Base-by-base conservation (phyloP, 2,888 invertebrate species). In the Melanargia galathea region DNA sequence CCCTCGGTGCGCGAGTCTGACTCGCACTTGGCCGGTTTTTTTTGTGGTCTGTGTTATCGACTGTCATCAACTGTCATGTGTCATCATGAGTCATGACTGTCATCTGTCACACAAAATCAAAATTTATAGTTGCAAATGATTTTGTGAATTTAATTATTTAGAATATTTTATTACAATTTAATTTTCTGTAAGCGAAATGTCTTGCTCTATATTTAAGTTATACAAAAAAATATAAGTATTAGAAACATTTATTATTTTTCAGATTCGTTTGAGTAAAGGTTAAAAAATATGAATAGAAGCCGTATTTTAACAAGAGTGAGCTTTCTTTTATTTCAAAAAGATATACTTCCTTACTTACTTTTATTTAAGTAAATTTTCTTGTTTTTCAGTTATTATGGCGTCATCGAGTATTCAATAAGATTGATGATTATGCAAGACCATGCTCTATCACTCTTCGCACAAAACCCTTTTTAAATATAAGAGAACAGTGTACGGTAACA, bases 401-500 rank as follows among this genome's bases (percentile, higher is more conserved):
- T 57, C 66, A 66, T 54, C 65, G 65, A 55, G 56, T 60, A 62
- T 64, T 60, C 49, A 65, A 54, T 43, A 65, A 43, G 64, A 67
- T 71, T 67, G 71, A 80, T 67, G 71, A 80, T 72, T 81, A 79
- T 80, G 75, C 75, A 69, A 80, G 73, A 74, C 79, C 80, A 48
- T 73, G 72, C 55, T 38, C 60, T 30, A 64, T 67, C 45, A 60
- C 59, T 49, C 46, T 38, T 13, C 49, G 59, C n/a, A 56, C 62
- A 26, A 65, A 56, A 46, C 48, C 68, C 30, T 30, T 30, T 30
- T 7, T 62, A 13, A 69, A 71, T 66, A 62, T 69, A 22, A 82
- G 84, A 68, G 68, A 78, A 13, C 79, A 86, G 61, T 79, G 81
- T 43, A 84, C 88, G 62, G 74, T 86, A 33, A 71, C 87, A 64